A percentile compares a stretch with the other conserved stretches of the same genome.
Conservation (phyloP, 2,113 vertebrate species). For the Lepidothrix coronata region DNA sequence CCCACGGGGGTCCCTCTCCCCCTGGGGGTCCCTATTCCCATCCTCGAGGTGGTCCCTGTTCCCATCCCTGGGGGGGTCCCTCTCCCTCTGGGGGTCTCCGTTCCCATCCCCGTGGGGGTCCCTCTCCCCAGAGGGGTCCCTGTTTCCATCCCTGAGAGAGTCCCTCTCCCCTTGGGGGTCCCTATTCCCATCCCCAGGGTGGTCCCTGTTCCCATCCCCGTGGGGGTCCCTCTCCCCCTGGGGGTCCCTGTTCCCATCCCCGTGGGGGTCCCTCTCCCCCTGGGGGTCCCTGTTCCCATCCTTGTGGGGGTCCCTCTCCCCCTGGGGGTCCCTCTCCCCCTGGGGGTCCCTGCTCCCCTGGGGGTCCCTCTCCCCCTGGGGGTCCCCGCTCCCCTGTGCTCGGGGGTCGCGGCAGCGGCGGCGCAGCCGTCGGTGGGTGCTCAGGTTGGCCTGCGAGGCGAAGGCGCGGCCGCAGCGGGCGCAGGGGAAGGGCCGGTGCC, state of each 20-base stretch:
- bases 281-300: background rate
- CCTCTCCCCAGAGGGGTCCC: no score
- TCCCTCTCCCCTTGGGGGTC: background rate
- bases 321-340: background rate
- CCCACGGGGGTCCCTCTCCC: no score
- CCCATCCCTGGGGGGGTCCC: no score
- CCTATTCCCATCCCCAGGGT: background rate
- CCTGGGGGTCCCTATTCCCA: background rate
- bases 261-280: fast-evolving
- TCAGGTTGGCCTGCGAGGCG: conserved; percentile 64
- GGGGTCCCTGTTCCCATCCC: background rate
- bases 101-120: no score
- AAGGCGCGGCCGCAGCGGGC: conserved; percentile 69
- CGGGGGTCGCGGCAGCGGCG: background rate
- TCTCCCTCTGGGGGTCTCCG: no score
- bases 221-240: background rate
- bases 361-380: no score
- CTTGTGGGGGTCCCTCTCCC: no score
- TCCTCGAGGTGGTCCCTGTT: background rate
- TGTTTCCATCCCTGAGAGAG: background rate
- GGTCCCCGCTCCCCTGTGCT: no score
- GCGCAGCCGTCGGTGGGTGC: conserved; percentile 62
- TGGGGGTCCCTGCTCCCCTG: no score
- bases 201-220: no score
- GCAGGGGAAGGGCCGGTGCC: conserved; percentile 79